Evolutionary conservation across 2,113 vertebrate species (phyloP).

Genomic region (Dasyornis broadbenti): DNA sequence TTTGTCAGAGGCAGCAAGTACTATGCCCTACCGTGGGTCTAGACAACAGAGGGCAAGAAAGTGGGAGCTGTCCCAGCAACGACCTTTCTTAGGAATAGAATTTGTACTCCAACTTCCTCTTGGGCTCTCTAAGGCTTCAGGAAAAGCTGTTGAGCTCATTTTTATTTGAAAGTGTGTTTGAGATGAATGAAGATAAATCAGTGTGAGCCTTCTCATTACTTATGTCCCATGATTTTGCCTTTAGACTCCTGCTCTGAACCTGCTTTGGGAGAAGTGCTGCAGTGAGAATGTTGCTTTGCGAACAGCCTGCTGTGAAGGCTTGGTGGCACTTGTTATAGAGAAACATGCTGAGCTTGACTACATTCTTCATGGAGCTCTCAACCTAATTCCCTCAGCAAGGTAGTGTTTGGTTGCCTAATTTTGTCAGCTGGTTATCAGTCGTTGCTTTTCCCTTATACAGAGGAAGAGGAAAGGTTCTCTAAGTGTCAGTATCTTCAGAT

Average conservation of each 20-base stretch:
- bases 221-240: slow-evolving; percentile 15
- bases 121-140: neutral
- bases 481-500: neutral
- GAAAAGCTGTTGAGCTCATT: neutral
- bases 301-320: slow-evolving; percentile 83
- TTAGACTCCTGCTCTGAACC: slow-evolving; percentile 84
- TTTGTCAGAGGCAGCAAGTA: neutral
- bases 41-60: neutral
- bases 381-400: slow-evolving; percentile 90
- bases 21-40: neutral
- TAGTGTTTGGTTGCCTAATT: slow-evolving; percentile 39
- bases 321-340: slow-evolving; percentile 88
- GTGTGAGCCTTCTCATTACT: neutral
- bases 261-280: slow-evolving; percentile 92
- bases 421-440: neutral
- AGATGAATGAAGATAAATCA: neutral
- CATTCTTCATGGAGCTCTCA: slow-evolving; percentile 84
- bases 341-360: slow-evolving; percentile 84
- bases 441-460: neutral
- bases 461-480: neutral
- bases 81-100: neutral
- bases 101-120: neutral
- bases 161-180: neutral
- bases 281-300: slow-evolving; percentile 78
- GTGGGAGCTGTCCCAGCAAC: neutral